Percentiles rank a stretch among this genome's conserved stretches.
Evolutionary conservation across 2,113 vertebrate genomes (phyloP).

Genomic region (Isichthys henryi): DNA sequence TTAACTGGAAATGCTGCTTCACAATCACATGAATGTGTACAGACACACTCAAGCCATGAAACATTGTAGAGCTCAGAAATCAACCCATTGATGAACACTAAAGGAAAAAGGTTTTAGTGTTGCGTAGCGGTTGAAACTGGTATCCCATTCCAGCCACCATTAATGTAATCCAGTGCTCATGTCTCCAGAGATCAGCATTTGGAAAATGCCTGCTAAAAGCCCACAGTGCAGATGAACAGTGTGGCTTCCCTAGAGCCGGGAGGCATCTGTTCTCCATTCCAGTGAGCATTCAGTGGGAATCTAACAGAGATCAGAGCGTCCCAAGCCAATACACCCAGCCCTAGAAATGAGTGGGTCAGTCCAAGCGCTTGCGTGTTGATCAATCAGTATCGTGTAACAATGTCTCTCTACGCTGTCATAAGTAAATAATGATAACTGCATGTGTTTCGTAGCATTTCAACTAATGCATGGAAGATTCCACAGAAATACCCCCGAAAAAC

Average conservation of each 20-base stretch:
- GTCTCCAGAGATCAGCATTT: not conserved
- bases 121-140: not conserved
- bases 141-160: not conserved
- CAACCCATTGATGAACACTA: not conserved
- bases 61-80: not conserved
- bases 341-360: not conserved
- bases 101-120: not conserved
- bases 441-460: not conserved
- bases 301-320: not conserved
- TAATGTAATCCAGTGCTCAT: not conserved
- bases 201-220: conserved; percentile 1
- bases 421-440: not conserved
- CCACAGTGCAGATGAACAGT: not conserved
- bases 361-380: not conserved
- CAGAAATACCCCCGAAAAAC: not conserved
- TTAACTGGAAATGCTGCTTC: not conserved
- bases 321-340: not conserved
- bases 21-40: not conserved
- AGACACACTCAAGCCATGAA: not conserved
- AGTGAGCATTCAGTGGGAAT: not conserved
- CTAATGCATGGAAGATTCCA: not conserved
- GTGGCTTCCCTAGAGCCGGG: not conserved
- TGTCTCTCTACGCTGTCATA: not conserved
- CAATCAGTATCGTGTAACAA: not conserved
- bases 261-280: not conserved